Conservation (phyloP, 2,888 invertebrate species). For the Cantharis rustica region DNA sequence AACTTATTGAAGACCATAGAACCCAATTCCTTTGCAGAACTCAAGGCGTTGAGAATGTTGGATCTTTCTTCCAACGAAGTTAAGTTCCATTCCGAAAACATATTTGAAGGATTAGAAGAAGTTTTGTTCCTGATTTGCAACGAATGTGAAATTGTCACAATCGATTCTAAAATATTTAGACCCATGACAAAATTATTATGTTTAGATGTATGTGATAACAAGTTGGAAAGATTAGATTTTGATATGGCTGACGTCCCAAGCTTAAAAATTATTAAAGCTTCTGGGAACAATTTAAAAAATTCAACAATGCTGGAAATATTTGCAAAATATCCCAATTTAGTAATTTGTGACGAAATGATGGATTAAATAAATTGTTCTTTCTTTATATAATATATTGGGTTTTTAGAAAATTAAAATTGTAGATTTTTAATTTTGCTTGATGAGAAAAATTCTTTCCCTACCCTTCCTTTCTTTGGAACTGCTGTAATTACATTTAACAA, state of each 20-base stretch:
- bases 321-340: neutral
- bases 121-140: neutral
- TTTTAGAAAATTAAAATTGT: neutral
- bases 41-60: neutral
- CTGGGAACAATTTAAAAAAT: neutral
- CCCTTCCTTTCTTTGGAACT: neutral
- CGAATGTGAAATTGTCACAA: neutral
- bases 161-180: neutral
- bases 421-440: neutral
- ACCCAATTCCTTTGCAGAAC: neutral
- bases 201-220: neutral
- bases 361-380: neutral
- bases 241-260: neutral
- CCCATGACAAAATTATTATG: neutral
- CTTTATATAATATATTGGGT: no score
- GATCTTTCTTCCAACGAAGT: conserved; percentile 5
- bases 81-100: neutral
- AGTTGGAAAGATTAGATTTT: neutral
- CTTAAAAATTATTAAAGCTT: neutral
- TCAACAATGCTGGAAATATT: neutral
- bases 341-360: neutral
- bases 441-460: neutral
- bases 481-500: neutral
- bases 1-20: neutral
- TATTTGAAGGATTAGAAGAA: neutral